Conservation (phyloP, 2,888 invertebrate genomes). For the Harpagoxenus sublaevis region DNA sequence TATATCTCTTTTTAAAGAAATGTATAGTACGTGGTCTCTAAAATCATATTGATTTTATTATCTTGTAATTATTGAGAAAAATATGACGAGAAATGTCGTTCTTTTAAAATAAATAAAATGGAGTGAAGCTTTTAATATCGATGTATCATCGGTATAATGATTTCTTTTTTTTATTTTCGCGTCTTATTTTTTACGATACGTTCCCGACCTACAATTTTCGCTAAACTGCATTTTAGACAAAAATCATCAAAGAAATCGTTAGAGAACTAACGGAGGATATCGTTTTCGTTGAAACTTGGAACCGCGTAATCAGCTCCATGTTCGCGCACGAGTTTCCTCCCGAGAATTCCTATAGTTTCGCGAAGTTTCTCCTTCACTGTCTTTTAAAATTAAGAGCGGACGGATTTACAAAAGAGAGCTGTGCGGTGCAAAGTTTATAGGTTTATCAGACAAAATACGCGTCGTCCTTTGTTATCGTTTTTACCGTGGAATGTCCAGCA, state of each 20-base stretch:
- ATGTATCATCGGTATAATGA: neutral
- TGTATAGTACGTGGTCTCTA: neutral
- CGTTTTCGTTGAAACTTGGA: conserved; percentile 12
- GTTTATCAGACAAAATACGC: conserved; percentile 20
- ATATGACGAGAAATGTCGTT: neutral
- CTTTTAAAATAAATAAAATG: neutral
- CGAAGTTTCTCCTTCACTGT: neutral
- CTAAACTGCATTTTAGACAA: neutral
- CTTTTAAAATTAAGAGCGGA: conserved; percentile 23
- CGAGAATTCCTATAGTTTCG: conserved; percentile 4
- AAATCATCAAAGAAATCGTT: neutral
- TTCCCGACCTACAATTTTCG: neutral
- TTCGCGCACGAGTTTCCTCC: neutral
- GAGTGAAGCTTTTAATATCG: neutral
- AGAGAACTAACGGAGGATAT: neutral
- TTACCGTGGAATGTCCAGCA: neutral
- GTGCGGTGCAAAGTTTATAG: conserved; percentile 7
- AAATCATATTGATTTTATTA: neutral
- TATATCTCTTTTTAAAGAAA: neutral
- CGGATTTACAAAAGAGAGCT: conserved; percentile 7
- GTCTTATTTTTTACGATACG: neutral
- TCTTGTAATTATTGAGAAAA: neutral
- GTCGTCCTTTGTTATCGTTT: neutral
- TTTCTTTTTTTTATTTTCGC: neutral
- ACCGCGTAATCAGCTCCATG: conserved; percentile 12